Evolutionary conservation across 1,140 invertebrate species (phyloP), one percentile per base, ranked within the genome.

Genomic region (Teleogryllus occipitalis): DNA sequence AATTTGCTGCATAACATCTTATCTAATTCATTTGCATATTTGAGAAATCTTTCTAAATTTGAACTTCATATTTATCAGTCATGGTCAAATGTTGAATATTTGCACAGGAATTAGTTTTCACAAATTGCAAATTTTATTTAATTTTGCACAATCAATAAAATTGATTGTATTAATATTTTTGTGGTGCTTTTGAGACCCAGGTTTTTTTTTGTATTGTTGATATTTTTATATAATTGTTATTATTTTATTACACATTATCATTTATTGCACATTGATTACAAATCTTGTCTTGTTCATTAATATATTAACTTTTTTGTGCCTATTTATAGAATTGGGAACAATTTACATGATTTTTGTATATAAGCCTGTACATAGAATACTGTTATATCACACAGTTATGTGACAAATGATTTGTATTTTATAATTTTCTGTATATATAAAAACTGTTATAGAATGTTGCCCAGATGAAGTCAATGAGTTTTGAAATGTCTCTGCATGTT

Each of bases 201-300:
- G 54, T 65, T 65, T 65, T 65, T 65, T 65, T 65, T 65, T 65
- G 54, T 65, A 10, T 65, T 65, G 54, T 65, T 65, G 54, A 65
- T 65, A 65, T 65, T 65, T 18, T 65, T 39, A 39, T 39, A 39
- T 14, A 14, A 65, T 65, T 65, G 54, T 65, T 65, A 65, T 65
- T 65, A 14, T 18, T 65, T 65, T 18, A 65, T 65, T 39, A 39
- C 10, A 18, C 18, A 14, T 65, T 65, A 65, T 65, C 54, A 14
- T 65, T 65, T 65, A 18, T 65, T 65, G 18, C 54, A 65, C 54
- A 65, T 65, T 65, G 54, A 65, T 65, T 65, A 65, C 18, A 18
- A 65, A 65, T 65, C 54, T 14, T 65, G 18, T 39, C 27, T 18
- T 65, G 54, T 65, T 65, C 54, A 3, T 65, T 65, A 18, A 65